Base-by-base conservation (phyloP, 2,797 vertebrate genomes). In the Coendou prehensilis region DNA sequence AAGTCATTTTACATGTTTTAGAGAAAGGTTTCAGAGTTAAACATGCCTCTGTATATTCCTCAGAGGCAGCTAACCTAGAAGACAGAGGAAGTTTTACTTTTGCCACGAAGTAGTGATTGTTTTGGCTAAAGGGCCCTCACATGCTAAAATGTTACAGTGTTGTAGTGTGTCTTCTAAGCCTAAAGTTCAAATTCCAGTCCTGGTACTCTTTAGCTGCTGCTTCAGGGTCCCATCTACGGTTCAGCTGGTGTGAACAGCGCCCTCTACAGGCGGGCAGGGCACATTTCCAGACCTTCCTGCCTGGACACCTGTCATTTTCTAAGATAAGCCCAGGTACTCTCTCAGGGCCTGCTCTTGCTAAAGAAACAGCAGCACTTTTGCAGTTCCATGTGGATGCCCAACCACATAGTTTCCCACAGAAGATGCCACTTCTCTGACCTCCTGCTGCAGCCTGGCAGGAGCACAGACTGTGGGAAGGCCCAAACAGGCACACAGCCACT, bases 201-300 rank as follows among this genome's bases (percentile, higher is more conserved):
- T 45, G 54, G 45, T 47, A 5, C 17, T 73, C 1, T 28, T 9
- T 57, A 71, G 82, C 57, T 64, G 41, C 89, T 47, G 20, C n/a
- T 69, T 81, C 63, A 0, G 7, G 37, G 56, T 5, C 50, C n/a
- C 2, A 1, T 3, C 37, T n/a, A 17, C 64, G 1, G 4, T 0
- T 8, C 0, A 6, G 17, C 3, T 9, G 20, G 4, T 52, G 15
- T 9, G n/a, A 82, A 50, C 2, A 54, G 81, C 0, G 6, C 28
- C 52, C 28, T 15, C 87, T 82, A 61, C n/a, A 18, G 41, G 0
- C 14, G 23, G 30, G 52, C 1, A 1, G 23, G 47, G 14, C 6
- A 13, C 14, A 18, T 1, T 15, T 22, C 57, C 37, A 2, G 63
- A 26, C 33, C 18, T 20, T 20, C n/a, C n/a, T 17, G 22, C 37